These are phyloP conservation scores for Nestor notabilis DNA, from an alignment of 2,113 vertebrate genomes.

Conservation along the genomic window DNA sequence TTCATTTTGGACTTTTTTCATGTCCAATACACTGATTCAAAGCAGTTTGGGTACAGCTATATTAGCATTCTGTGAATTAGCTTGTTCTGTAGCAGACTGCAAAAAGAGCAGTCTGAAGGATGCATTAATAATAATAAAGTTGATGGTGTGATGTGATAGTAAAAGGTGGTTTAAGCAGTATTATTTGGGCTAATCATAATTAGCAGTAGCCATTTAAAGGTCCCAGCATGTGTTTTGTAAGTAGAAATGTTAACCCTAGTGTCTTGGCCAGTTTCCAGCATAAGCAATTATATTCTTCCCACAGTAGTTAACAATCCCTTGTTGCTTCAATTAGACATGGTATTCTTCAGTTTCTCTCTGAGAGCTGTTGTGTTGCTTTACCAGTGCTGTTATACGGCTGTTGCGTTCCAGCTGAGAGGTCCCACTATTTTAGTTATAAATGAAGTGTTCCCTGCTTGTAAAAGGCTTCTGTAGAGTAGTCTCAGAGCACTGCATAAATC, in stretches of 20 bases:
- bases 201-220: background rate
- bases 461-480: conserved; percentile 8
- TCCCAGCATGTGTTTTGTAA: background rate
- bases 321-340: conserved; percentile 27
- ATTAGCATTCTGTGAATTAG: background rate
- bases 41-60: background rate
- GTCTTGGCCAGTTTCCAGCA: conserved; percentile 30
- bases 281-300: conserved; percentile 45
- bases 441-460: conserved; percentile 46
- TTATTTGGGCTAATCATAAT: conserved; percentile 30
- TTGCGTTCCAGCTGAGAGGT: conserved; percentile 4
- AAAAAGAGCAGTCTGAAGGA: background rate
- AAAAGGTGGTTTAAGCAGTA: background rate
- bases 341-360: conserved; percentile 19
- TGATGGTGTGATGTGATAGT: background rate
- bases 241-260: conserved; percentile 19
- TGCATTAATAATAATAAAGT: background rate
- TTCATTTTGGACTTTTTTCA: background rate
- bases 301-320: conserved; percentile 40
- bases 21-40: background rate
- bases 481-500: conserved; percentile 49
- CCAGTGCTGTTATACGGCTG: background rate
- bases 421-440: conserved; percentile 59
- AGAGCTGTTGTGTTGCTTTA: conserved; percentile 5
- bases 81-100: background rate